Conservation (phyloP, 2,797 vertebrate species). For the Diceros bicornis region DNA sequence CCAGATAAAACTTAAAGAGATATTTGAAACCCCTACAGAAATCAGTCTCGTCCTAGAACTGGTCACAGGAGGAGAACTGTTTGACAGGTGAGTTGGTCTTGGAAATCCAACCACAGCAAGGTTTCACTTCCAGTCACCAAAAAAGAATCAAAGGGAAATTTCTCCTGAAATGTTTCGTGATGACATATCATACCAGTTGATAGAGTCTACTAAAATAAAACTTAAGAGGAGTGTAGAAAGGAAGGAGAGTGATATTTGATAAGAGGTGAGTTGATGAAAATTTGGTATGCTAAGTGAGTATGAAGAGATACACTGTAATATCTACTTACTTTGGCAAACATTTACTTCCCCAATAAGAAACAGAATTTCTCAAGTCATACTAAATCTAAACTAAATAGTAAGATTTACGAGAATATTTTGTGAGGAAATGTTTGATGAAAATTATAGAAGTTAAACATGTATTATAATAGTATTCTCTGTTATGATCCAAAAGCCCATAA, state of each 20-base stretch:
- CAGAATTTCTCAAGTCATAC: constrained; percentile 15
- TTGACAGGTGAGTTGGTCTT: constrained; percentile 92
- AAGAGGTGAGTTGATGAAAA: neutral
- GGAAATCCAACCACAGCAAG: neutral
- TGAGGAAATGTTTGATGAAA: constrained; percentile 53
- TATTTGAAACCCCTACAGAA: constrained; percentile 94
- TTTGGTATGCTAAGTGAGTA: constrained; percentile 1
- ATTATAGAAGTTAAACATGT: neutral
- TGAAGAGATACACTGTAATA: neutral
- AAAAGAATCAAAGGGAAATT: constrained; percentile 19
- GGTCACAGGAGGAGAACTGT: constrained; percentile 94
- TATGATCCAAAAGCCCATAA: neutral
- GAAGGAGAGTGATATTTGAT: neutral
- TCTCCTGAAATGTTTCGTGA: constrained; percentile 25
- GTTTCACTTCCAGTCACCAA: neutral
- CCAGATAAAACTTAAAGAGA: constrained; percentile 96
- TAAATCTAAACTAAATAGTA: constrained; percentile 50
- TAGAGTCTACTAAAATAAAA: constrained; percentile 3
- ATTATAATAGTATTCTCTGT: neutral
- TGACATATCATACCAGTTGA: neutral
- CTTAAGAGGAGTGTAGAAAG: neutral
- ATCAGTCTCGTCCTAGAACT: constrained; percentile 94
- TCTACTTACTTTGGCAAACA: constrained; percentile 32
- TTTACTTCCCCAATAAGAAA: neutral
- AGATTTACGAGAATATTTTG: constrained; percentile 39